Percentiles rank a stretch among this genome's conserved stretches.
Conservation (phyloP, 2,888 invertebrate species). For the Crepidodera aurea region DNA sequence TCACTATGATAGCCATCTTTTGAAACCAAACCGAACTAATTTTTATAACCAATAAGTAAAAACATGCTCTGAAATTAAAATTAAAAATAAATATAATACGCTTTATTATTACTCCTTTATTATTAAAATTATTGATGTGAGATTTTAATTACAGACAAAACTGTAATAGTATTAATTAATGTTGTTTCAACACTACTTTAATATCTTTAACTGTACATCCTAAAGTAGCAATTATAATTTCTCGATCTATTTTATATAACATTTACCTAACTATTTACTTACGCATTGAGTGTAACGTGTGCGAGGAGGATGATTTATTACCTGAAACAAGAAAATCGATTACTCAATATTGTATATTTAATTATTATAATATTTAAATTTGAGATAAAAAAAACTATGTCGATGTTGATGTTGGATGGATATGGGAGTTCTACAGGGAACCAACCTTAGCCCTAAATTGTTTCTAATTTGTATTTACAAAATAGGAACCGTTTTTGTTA, state of each 20-base stretch:
- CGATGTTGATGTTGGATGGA: too few relatives aligned
- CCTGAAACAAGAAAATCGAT: conserved; percentile 19
- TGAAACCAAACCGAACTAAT: too few relatives aligned
- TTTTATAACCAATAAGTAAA: too few relatives aligned
- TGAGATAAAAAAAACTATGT: too few relatives aligned
- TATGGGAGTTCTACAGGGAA: too few relatives aligned
- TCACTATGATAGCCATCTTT: too few relatives aligned
- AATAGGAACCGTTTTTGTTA: too few relatives aligned
- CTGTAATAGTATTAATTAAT: conserved; percentile 15
- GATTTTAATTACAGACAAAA: conserved; percentile 8
- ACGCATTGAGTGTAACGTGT: conserved; percentile 11
- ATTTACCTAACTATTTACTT: conserved; percentile 26
- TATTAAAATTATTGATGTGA: conserved; percentile 1
- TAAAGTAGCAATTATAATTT: not conserved
- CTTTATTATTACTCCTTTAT: not conserved
- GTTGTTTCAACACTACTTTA: conserved; percentile 19
- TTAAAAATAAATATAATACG: too few relatives aligned
- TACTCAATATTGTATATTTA: not conserved
- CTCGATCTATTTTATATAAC: conserved; percentile 22
- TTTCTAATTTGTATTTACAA: too few relatives aligned
- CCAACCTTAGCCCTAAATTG: too few relatives aligned
- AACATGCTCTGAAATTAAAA: too few relatives aligned
- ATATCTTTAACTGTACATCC: conserved; percentile 4
- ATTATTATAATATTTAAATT: too few relatives aligned
- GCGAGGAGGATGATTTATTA: conserved; percentile 11